These are phyloP conservation scores for Julus scanicus DNA, from an alignment of 2,888 invertebrate species.

Conservation along the genomic window DNA sequence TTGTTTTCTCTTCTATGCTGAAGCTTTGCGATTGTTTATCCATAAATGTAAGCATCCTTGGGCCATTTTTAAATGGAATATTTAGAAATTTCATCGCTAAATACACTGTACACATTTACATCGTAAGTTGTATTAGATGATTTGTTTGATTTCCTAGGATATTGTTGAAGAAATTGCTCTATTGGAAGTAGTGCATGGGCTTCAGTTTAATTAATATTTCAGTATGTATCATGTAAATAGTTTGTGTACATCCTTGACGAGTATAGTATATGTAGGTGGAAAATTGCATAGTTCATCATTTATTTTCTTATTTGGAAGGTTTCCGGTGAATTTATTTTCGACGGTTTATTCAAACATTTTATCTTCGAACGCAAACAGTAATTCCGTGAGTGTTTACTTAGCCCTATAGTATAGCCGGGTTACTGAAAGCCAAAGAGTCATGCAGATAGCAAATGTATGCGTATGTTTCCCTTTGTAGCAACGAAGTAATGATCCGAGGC, in stretches of 20 bases:
- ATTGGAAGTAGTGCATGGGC: not conserved
- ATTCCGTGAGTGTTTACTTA: constrained; percentile 6
- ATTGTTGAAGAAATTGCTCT: not conserved
- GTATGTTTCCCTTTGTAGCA: not conserved
- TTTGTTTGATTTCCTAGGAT: not conserved
- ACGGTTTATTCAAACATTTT: constrained; percentile 16
- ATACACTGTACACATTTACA: not conserved
- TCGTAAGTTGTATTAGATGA: not conserved
- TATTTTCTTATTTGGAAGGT: constrained; percentile 20
- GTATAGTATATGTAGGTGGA: not conserved
- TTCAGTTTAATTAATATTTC: not conserved
- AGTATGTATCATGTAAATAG: constrained; percentile 40
- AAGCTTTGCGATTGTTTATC: too few species aligned
- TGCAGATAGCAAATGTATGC: not conserved
- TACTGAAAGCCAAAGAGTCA: not conserved
- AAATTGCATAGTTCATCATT: not conserved
- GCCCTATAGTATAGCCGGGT: constrained; percentile 5
- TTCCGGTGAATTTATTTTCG: constrained; percentile 12
- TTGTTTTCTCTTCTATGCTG: too few species aligned
- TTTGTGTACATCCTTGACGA: not conserved
- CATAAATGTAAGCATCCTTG: not conserved
- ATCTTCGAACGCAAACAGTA: not conserved
- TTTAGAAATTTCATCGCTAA: not conserved
- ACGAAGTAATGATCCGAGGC: not conserved
- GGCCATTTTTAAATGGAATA: not conserved